phyloP scores from a whole-genome alignment of 2,888 invertebrate species.

The Sarcophaga rosellei region DNA sequence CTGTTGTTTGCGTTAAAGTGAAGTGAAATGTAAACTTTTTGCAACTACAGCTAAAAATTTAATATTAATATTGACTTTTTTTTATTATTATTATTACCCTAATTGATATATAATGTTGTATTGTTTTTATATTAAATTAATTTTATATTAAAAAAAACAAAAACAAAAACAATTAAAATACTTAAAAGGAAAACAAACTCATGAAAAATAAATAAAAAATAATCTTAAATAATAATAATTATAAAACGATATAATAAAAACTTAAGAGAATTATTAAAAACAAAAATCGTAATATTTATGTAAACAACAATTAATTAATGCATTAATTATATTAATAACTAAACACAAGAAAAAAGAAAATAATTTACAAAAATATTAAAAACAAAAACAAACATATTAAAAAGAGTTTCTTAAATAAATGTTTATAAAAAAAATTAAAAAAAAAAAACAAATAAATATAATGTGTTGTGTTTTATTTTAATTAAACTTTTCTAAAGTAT shows the following conservation, averaged over 20 bases:
- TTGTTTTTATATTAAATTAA: conserved; percentile 11
- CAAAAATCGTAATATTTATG: conserved; percentile 53
- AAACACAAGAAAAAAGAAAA: conserved; percentile 8
- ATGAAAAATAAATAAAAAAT: conserved; percentile 5
- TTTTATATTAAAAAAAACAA: neutral
- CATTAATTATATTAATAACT: neutral
- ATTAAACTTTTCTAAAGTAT: neutral
- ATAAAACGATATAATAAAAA: conserved; percentile 5
- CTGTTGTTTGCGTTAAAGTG: neutral
- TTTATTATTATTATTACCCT: neutral
- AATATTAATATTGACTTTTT: neutral
- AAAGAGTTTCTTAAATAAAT: conserved; percentile 65
- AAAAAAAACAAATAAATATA: neutral
- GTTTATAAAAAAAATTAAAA: conserved; percentile 48
- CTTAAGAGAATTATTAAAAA: conserved; percentile 46
- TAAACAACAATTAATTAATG: conserved; percentile 24
- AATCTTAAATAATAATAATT: neutral
- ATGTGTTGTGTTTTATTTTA: neutral
- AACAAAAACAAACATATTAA: conserved; percentile 29
- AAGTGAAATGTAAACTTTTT: too few species aligned
- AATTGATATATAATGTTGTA: conserved; percentile 8
- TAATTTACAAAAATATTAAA: conserved; percentile 14
- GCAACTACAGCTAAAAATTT: too few species aligned
- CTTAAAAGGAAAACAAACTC: neutral
- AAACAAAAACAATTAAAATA: neutral